These are phyloP conservation scores for Epinotia brunnichana DNA, from an alignment of 2,888 invertebrate genomes.

Conservation along the genomic window DNA sequence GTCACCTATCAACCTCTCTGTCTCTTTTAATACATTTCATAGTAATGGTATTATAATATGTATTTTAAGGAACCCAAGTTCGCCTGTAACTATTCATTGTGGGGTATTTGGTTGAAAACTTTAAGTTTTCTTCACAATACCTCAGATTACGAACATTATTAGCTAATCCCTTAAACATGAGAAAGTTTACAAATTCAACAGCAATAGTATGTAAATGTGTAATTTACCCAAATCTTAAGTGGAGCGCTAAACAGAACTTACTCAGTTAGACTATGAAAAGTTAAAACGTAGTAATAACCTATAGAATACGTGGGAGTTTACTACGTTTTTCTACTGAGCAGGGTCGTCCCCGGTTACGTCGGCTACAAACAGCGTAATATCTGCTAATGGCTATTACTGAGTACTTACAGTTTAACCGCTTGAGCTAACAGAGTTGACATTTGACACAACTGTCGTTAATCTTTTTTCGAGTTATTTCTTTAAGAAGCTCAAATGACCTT, in stretches of 20 bases:
- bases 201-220: slow-evolving; percentile 33
- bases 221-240: slow-evolving; percentile 43
- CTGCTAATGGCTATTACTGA: slow-evolving; percentile 30
- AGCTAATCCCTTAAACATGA: slow-evolving; percentile 36
- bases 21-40: neutral
- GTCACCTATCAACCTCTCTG: neutral
- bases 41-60: no score
- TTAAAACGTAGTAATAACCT: neutral
- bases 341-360: slow-evolving; percentile 20
- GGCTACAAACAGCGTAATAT: slow-evolving; percentile 17
- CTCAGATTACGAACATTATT: neutral
- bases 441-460: slow-evolving; percentile 25
- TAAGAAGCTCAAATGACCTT: neutral
- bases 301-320: neutral
- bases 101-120: no score
- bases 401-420: slow-evolving; percentile 14
- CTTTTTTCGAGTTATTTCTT: neutral
- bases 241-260: slow-evolving; percentile 29
- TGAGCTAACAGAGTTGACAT: slow-evolving; percentile 18
- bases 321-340: neutral
- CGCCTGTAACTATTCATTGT: no score
- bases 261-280: neutral
- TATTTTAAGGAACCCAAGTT: no score
- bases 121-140: no score
- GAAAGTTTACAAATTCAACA: slow-evolving; percentile 35